Evolutionary conservation across 1,140 invertebrate species (phyloP), one percentile per base, ranked within the genome.

Genomic region (Drosophila repleta): DNA sequence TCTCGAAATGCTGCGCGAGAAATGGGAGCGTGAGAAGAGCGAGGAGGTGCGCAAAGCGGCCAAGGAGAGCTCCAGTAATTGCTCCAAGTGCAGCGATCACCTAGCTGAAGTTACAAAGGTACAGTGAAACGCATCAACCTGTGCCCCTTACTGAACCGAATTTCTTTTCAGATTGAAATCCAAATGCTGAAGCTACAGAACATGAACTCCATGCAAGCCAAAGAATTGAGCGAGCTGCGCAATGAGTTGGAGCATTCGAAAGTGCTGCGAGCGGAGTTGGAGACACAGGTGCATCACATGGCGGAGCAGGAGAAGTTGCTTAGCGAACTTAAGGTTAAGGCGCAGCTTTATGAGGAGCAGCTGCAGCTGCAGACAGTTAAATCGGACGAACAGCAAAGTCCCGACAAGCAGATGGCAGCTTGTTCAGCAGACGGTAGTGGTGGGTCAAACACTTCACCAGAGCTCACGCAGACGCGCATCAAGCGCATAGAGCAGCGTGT

Each of bases 311-410:
- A 93, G 37, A 82, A 90, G 3, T 71, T 93, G 2, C 93, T 94
- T 74, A 89, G 90, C 13, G 93, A 93, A 39, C 65, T 94, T 1
- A 93, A 93, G 72, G 87, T 91, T 4, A 94, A 94, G 69, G 93
- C 93, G 1, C 91, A 92, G 58, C 92, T 93, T 67, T 94, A 94
- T 83, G 93, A 93, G 71, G 90, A 92, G 39, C 94, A 93, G 13
- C 53, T 65, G 32, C 72, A 87, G 26, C 35, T 46, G 5, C 58
- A 63, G 7, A 10, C 45, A 29, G 48, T 32, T 18, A 37, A 52
- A 20, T 2, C 4, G 46, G 41, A 41, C 53, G 41, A 41, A 13
- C 43, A 45, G 45, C 61, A 0, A 0, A 46, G 45, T 10, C 11
- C 45, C 20, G 4, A 4, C 18, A 21, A 46, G 4, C 45, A 46